Base-by-base conservation (phyloP, 2,797 vertebrate species). In the Lepus oiostolus region DNA sequence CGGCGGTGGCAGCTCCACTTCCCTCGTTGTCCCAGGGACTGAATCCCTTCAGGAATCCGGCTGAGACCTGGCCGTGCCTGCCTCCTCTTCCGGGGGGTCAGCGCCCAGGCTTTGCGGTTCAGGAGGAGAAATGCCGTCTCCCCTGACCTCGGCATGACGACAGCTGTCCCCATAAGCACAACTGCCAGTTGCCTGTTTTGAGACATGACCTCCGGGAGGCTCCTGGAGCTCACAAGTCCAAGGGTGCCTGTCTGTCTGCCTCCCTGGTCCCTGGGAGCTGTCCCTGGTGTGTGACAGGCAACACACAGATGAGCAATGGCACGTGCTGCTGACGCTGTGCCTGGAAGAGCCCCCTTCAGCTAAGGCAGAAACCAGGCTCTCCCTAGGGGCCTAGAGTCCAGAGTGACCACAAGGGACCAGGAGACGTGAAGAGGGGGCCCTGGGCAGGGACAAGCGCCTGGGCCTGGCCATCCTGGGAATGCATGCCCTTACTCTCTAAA, bases 141-240 rank as follows among this genome's bases (percentile, higher is more conserved):
- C 38, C 2, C 26, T 1, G 50, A 32, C 19, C 19, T 68, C 26
- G 28, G 14, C 32, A 24, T 42, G 28, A 12, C 38, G 17, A 0
- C 16, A 26, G 16, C 9, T 63, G 47, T 47, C 26, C 54, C 26
- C 1, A 19, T 38, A 38, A 26, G 12, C 1, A 16, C 62, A 60
- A 28, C 50, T 26, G 4, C 60, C 4, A 6, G 8, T 1, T 92
- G 0, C 10, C 0, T 67, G 80, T 62, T 92, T 85, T 85, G 86
- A 58, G 32, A 28, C n/a, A 1, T 19, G 80, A 79, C 88, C 88
- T 96, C 90, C 92, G 76, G 95, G 96, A 92, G 91, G 93, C 94
- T 94, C 87, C 91, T 2, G 1, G 30, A 72, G 87, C 90, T 88
- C 60, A 17, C 17, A 17, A 22, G 62, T 95, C 16, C 63, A 12